These are phyloP conservation scores for Pipistrellus pygmaeus DNA, from an alignment of 2,797 vertebrate species.

Conservation along the genomic window DNA sequence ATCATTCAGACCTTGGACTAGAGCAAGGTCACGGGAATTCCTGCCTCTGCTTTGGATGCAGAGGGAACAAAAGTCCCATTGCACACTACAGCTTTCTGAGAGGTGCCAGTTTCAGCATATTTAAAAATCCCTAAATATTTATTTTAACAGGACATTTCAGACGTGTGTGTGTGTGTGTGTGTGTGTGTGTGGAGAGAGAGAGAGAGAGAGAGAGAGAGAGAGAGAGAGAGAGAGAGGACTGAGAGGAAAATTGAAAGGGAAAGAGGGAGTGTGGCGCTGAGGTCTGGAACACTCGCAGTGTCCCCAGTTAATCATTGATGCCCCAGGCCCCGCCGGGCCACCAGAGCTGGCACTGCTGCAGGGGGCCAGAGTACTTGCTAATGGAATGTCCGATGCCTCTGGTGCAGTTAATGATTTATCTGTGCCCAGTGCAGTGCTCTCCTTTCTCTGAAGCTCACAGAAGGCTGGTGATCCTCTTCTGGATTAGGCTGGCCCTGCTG, in stretches of 20 bases:
- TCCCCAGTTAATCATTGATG: constrained; percentile 79
- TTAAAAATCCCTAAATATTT: constrained; percentile 31
- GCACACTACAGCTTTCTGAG: constrained; percentile 20
- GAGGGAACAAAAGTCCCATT: neutral
- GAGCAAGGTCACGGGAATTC: constrained; percentile 48
- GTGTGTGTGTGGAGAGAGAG: no score
- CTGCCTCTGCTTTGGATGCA: constrained; percentile 10
- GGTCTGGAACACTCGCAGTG: neutral
- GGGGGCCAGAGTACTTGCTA: constrained; percentile 63
- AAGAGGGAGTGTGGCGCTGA: neutral
- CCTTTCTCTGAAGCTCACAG: neutral
- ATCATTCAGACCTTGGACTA: constrained; percentile 50
- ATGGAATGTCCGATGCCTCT: constrained; percentile 67
- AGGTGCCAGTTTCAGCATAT: neutral
- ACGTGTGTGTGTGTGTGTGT: neutral
- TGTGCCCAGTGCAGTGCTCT: neutral
- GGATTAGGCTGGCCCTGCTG: neutral
- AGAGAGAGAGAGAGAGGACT: neutral
- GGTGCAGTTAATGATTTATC: constrained; percentile 77
- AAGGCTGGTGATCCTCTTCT: neutral
- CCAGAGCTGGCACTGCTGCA: neutral
- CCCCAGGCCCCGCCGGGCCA: neutral
- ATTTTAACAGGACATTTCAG: constrained; percentile 37
- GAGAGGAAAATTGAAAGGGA: constrained; percentile 1
- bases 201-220: neutral